Percentiles rank a stretch among this genome's conserved stretches.
phyloP scores from a whole-genome alignment of 2,888 invertebrate genomes.

The Eupithecia inturbata region DNA sequence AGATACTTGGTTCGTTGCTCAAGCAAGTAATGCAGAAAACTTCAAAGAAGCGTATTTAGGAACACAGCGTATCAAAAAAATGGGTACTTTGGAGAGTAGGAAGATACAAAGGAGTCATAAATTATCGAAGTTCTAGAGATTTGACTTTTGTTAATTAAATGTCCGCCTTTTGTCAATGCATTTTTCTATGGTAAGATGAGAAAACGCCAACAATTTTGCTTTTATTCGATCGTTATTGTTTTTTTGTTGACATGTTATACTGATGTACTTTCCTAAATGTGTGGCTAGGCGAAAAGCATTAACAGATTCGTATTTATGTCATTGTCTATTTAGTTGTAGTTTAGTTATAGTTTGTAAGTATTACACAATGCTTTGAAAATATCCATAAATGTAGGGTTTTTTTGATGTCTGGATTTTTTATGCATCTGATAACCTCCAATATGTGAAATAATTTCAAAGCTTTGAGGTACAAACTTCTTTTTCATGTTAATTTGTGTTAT shows the following conservation, averaged over 20 bases:
- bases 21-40: slow-evolving; percentile 57
- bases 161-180: slow-evolving; percentile 50
- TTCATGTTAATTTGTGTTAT: not conserved
- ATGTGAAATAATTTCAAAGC: not conserved
- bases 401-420: not conserved
- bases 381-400: not conserved
- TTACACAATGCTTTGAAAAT: not conserved
- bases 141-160: slow-evolving; percentile 14
- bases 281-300: not conserved
- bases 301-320: not conserved
- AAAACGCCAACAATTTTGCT: not conserved
- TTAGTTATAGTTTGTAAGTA: not conserved
- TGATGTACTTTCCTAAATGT: not conserved
- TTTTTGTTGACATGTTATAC: not conserved
- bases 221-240: not conserved
- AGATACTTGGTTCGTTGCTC: slow-evolving; percentile 68
- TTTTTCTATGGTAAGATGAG: slow-evolving; percentile 29
- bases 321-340: slow-evolving; percentile 3
- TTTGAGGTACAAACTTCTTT: not conserved
- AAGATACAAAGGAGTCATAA: slow-evolving; percentile 68
- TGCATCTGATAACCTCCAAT: not conserved
- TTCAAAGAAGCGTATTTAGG: slow-evolving; percentile 68
- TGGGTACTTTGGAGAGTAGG: slow-evolving; percentile 68
- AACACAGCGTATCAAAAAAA: slow-evolving; percentile 64
- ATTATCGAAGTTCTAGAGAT: slow-evolving; percentile 71